These are phyloP conservation scores for Carabus problematicus DNA, from an alignment of 2,888 invertebrate species.

Conservation along the genomic window DNA sequence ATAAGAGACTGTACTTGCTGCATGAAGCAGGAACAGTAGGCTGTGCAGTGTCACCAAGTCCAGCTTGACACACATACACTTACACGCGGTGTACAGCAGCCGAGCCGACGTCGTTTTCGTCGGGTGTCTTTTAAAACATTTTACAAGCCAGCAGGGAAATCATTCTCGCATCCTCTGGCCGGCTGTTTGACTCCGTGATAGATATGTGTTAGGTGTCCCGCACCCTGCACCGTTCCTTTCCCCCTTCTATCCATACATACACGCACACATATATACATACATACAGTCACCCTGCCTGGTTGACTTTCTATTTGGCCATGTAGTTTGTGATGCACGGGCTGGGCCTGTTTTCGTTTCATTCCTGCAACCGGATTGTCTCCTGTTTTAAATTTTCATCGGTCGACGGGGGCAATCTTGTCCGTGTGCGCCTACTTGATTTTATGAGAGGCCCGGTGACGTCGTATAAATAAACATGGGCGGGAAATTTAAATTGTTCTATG, in stretches of 20 bases:
- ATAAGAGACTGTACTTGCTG: not conserved
- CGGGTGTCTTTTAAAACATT: constrained; percentile 48
- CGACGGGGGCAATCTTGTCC: no score
- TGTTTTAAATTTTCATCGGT: constrained; percentile 35
- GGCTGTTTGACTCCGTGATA: constrained; percentile 42
- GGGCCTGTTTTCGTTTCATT: constrained; percentile 17
- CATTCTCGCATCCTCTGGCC: constrained; percentile 50
- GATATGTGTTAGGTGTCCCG: constrained; percentile 42
- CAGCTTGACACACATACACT: not conserved
- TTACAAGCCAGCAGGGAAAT: constrained; percentile 63
- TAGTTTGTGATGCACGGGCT: no score
- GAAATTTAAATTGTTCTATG: no score
- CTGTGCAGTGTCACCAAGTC: not conserved
- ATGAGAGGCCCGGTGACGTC: no score
- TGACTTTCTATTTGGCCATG: constrained; percentile 2
- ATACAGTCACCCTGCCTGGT: constrained; percentile 10
- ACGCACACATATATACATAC: not conserved
- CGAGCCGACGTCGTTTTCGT: not conserved
- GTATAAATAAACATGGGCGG: no score
- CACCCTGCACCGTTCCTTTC: constrained; percentile 9
- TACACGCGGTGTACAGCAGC: not conserved
- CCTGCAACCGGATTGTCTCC: constrained; percentile 33
- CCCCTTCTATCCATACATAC: not conserved
- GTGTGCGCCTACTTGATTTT: no score
- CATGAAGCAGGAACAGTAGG: constrained; percentile 5